Base-by-base conservation (phyloP, 2,888 invertebrate species). In the Mythimna ferrago region DNA sequence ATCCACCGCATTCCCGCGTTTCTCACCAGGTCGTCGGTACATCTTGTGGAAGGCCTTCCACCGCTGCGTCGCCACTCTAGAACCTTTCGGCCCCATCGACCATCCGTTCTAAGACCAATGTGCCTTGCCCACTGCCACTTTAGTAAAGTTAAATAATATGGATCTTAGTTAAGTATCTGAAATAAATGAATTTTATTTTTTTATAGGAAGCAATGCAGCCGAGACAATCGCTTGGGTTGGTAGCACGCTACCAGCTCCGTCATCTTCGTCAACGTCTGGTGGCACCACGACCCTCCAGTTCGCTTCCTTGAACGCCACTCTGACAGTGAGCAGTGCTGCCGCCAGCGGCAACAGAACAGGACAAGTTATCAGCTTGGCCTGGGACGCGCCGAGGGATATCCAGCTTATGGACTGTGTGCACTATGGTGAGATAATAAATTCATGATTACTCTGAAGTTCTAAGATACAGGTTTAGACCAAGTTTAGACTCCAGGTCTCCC, bases 221-320 rank as follows among this genome's bases (percentile, higher is more conserved):
- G 81, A 81, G 35, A 51, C 21, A 2, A 63, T 81, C 6, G 77
- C 77, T 11, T 58, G 70, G 65, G 3, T 79, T 10, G 78, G 78
- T 16, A 51, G 14, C 6, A 58, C 32, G 6, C 2, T 35, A 21
- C 77, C 57, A 19, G 16, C 58, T 10, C 65, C 54, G 4, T 48
- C 62, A 2, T 41, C 65, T 6, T 14, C 19, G 11, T 6, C 16
- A 11, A 38, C 56, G 2, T 11, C 69, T 0, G 57, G 6, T 0
- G 41, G 2, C 7, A 26, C 21, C 5, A 48, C 65, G 16, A 7
- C 63, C 16, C 11, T 79, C 9, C 21, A 21, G 10, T 79, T 66
- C 58, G n/a, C 73, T 2, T 9, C 32, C 26, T 32, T 19, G 26
- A 66, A 35, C 35, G 38, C 56, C 10, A 64, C 57, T 0, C 54